These are phyloP conservation scores for Reinhardtius hippoglossoides DNA, from an alignment of 2,113 vertebrate species.

Conservation along the genomic window DNA sequence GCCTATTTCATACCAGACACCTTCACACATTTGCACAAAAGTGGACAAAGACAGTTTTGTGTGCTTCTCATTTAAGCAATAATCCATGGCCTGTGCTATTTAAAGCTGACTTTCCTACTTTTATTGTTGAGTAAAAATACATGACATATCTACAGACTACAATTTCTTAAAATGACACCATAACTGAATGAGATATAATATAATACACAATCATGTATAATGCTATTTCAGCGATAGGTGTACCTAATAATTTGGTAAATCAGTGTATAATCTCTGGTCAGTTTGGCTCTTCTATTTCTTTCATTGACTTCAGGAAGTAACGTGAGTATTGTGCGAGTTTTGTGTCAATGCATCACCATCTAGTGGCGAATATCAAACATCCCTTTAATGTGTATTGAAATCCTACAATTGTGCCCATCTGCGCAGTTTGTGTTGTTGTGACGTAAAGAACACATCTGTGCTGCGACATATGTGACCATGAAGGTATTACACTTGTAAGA, in stretches of 20 bases:
- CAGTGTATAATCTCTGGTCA: not conserved
- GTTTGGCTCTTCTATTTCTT: not conserved
- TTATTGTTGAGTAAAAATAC: not conserved
- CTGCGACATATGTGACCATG: not conserved
- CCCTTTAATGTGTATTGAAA: not conserved
- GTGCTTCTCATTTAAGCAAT: not conserved
- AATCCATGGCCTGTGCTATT: not conserved
- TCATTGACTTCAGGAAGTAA: not conserved
- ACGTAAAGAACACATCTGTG: not conserved
- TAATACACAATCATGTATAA: no score
- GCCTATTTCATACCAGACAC: conserved; percentile 18
- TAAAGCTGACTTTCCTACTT: not conserved
- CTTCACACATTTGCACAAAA: conserved; percentile 3
- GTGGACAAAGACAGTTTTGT: not conserved
- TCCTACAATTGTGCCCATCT: not conserved
- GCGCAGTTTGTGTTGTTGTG: not conserved
- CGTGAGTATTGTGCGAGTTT: not conserved
- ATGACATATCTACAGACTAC: no score
- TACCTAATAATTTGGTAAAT: not conserved
- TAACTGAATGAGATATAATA: not conserved
- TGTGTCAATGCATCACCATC: conserved; percentile 55
- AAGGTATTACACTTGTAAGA: not conserved
- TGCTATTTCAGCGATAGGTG: not conserved
- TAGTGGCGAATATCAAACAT: conserved; percentile 32
- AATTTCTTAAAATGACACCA: no score